Base-by-base conservation (phyloP, 2,113 vertebrate species). In the Prietella phreatophila region DNA sequence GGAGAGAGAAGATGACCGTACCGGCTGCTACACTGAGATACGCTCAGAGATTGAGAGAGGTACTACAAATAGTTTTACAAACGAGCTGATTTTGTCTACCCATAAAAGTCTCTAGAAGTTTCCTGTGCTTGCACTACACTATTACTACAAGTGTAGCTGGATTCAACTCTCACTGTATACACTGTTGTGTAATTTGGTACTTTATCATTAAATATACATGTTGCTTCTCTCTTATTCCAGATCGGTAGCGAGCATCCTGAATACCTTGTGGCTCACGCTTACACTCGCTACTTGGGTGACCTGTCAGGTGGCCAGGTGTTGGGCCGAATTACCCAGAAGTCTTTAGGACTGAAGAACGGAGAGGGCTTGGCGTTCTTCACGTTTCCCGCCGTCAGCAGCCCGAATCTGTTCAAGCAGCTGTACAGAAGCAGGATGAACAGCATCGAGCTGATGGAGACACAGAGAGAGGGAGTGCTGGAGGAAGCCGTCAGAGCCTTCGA, bases 241-340 rank as follows among this genome's bases (percentile, higher is more conserved):
- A 61, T 85, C 15, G 36, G 84, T 33, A 25, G 53, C 25, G 71
- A 85, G 3, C 94, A 97, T 88, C 98, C 98, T 0, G 96, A 97
- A 91, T 95, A 96, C 69, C 95, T 99, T 91, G 93, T 99, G 42
- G 96, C 98, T 89, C 98, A 99, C 2, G 94, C 98, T 81, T 99
- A 99, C 90, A 99, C 98, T 50, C 96, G 98, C 0, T 99, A 99
- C 93, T 92, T 99, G 14, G 98, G 98, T 0, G 98, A 99, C 93
- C 95, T 99, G 88, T 99, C 98, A 0, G 98, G 98, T 0, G 98
- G 98, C 0, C 97, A 98, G 92, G 95, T 98, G 82, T 95, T 99
- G 67, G 97, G 97, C 90, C 96, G 97, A 47, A 97, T 99, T 1
- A 96, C 97, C 25, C 97, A 98, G 93, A 99, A 97, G 91, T 96